Percentiles rank a stretch among this genome's conserved stretches.
phyloP scores from a whole-genome alignment of 2,113 vertebrate species.

The Hyperopisus bebe region DNA sequence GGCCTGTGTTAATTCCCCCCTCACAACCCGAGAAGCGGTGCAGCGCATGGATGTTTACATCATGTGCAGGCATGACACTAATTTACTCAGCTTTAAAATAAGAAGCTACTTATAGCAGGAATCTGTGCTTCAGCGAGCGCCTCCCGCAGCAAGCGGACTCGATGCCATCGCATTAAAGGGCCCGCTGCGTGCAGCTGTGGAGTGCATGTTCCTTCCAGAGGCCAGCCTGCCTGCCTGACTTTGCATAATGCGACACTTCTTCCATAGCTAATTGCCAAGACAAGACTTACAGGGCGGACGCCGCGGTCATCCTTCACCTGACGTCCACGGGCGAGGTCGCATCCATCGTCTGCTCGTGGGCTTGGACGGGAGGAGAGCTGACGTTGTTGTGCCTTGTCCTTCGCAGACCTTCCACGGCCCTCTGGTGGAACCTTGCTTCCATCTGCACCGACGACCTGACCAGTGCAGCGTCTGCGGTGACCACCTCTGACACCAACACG shows the following conservation, averaged over 20 bases:
- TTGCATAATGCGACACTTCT: background rate
- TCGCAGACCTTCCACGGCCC: slow-evolving; percentile 50
- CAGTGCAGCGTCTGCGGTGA: background rate
- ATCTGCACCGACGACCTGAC: background rate
- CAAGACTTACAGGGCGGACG: background rate
- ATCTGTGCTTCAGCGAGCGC: background rate
- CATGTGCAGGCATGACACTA: background rate
- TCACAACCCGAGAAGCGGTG: background rate
- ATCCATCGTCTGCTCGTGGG: background rate
- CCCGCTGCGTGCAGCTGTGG: background rate
- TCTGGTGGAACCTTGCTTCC: slow-evolving; percentile 56
- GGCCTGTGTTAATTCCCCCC: background rate
- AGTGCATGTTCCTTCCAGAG: background rate
- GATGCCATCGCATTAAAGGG: background rate
- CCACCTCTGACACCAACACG: background rate
- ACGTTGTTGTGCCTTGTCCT: background rate
- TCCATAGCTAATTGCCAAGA: background rate
- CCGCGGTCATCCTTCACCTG: background rate
- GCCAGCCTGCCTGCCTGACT: background rate
- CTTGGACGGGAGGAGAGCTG: background rate
- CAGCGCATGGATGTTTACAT: background rate
- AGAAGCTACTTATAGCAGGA: background rate
- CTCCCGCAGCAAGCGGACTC: background rate
- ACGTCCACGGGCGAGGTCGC: background rate
- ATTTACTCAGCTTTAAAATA: background rate